Conservation (phyloP, 2,797 vertebrate genomes). For the Ptychadena robeensis region DNA sequence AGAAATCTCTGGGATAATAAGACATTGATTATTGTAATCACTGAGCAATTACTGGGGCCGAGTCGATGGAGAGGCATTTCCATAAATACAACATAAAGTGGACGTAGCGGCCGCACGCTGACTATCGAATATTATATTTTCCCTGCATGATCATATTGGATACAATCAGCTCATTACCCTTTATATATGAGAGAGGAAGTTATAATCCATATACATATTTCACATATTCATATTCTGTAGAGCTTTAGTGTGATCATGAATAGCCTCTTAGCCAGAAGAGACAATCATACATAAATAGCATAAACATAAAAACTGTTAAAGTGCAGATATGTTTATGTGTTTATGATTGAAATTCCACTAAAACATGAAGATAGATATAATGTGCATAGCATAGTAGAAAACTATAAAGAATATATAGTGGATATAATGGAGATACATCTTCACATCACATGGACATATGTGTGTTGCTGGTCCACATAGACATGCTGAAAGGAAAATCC, state of each 20-base stretch:
- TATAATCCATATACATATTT: background rate
- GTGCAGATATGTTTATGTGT: background rate
- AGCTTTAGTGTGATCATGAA: background rate
- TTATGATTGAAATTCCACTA: background rate
- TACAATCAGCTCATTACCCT: background rate
- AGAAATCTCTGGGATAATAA: conserved; percentile 15
- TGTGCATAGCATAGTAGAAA: background rate
- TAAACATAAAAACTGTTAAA: too few relatives aligned
- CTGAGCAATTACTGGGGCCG: background rate
- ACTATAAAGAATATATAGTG: too few relatives aligned
- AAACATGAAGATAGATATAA: background rate
- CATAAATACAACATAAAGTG: background rate
- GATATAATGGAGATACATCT: too few relatives aligned
- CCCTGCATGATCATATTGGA: background rate
- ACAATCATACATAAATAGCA: background rate
- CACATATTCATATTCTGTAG: background rate
- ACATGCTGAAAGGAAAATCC: too few relatives aligned
- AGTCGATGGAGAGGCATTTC: conserved; percentile 20
- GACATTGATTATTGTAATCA: conserved; percentile 28
- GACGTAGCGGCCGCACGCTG: background rate
- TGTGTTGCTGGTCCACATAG: too few relatives aligned
- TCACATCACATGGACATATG: too few relatives aligned
- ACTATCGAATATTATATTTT: background rate
- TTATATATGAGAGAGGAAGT: background rate
- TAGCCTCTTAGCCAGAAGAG: background rate